Evolutionary conservation across 1,140 invertebrate species (phyloP), one percentile per base, ranked within the genome.

Genomic region (Atopsyche davidsoni): DNA sequence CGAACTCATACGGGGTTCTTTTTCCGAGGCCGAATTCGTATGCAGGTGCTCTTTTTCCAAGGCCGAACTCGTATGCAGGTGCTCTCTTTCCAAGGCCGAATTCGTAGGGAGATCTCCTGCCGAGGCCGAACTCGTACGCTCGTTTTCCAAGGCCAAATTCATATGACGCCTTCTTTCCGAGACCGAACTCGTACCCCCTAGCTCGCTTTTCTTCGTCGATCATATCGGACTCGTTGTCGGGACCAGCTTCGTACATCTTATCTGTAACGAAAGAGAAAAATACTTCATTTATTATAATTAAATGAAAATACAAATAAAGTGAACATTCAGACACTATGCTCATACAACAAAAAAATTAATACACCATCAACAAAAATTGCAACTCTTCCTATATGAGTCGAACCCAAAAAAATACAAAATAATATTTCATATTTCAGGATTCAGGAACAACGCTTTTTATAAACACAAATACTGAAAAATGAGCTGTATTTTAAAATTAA

Each of bases 161-260:
- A 11, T 58, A 52, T 72, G 75, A n/a, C n/a, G 51, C 62, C 6
- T 78, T 67, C 57, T 80, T 80, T 3, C 78, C 79, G 2, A 80
- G 60, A 1, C 78, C 78, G 56, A 80, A 80, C 0, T 76, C 78
- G 59, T 78, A 81, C 0, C 67, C 73, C 6, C 64, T 1, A 65
- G 62, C 40, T 75, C 75, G 2, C 72, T 39, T 39, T 17, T 39
- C 36, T 18, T 39, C 36, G 11, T 39, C 36, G 11, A 16, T n/a
- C 2, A 17, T 18, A 34, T 34, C 16, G 11, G 32, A 34, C n/a
- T 34, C n/a, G 4, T 16, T 3, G 3, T 34, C 73, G 18, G 76
- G 44, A 1, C 69, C 72, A 48, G 75, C 75, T 6, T 57, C 62
- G 49, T 70, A 77, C n/a, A n/a, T n/a, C n/a, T n/a, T n/a, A n/a